Evolutionary conservation across 2,888 invertebrate genomes (phyloP), one percentile per base, ranked within the genome.

Genomic region (Drosophila sordidula): DNA sequence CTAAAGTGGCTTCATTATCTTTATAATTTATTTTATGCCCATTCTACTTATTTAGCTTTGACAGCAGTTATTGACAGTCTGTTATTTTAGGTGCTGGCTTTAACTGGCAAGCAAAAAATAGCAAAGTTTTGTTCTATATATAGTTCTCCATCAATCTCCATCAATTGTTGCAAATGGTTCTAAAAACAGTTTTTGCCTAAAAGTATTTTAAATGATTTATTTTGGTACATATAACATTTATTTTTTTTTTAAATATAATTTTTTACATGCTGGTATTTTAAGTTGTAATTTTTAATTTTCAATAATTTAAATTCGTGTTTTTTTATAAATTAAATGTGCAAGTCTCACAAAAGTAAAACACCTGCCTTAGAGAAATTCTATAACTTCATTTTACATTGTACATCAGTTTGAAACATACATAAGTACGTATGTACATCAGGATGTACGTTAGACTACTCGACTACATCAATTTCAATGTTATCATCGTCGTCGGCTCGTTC

Each of bases 391-490:
- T 8, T 29, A 29, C 29, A 29, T 29, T 29, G 6, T 29, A 9
- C 9, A 42, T 29, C 42, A 54, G 41, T 29, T 41, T 32, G 4
- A 26, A 9, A 49, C 34, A 14, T 50, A 29, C 9, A 29, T 26
- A 12, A 8, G 6, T 8, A n/a, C n/a, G 16, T 32, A 22, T 25
- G 5, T 22, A 38, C 29, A 29, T 29, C 29, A 29, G 9, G n/a
- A 16, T 29, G 22, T 32, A 34, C 38, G 26, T 26, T 29, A 18
- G 9, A 14, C 16, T 80, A 91, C 62, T 91, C 90, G 0, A 91
- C 92, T 4, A 91, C 92, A 85, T 91, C 90, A 39, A 91, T 91
- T 78, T 91, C 91, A 70, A 91, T 84, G 11, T 90, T 90, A 42
- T 75, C 90, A 45, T 90, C 90, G 0, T 89, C 89, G 29, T 87